Percentiles rank a stretch among this genome's conserved stretches.
Conservation (phyloP, 2,888 invertebrate species). For the Heliconius sara region DNA sequence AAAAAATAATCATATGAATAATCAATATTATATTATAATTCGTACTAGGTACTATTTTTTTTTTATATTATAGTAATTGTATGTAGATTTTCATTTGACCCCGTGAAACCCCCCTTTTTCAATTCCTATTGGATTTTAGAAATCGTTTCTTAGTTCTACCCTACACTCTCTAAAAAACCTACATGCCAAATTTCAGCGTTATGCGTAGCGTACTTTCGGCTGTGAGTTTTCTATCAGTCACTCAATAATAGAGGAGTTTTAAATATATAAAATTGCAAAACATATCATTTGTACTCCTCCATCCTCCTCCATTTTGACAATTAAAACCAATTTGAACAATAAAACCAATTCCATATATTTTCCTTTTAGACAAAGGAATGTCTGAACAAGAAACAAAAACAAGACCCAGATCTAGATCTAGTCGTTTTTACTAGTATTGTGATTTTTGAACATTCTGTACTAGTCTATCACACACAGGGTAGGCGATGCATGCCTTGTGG, state of each 20-base stretch:
- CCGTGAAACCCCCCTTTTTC: neutral
- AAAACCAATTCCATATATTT: neutral
- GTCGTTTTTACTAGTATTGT: neutral
- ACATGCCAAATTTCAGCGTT: no score
- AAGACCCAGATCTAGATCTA: constrained; percentile 11
- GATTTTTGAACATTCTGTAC: constrained; percentile 58
- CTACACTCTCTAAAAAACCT: no score
- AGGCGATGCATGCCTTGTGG: constrained; percentile 73
- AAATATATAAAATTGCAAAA: no score
- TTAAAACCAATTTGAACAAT: neutral
- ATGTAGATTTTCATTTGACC: neutral
- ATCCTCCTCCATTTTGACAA: neutral
- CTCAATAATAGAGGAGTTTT: no score
- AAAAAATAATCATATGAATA: neutral
- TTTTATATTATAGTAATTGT: neutral
- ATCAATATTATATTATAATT: neutral
- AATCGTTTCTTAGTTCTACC: no score
- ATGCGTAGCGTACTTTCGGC: no score
- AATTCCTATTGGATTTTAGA: neutral
- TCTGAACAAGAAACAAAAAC: neutral
- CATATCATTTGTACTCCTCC: neutral
- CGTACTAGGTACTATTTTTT: neutral
- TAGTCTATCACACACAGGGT: constrained; percentile 67
- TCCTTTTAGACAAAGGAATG: neutral
- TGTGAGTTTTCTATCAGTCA: no score